Base-by-base conservation (phyloP, 2,797 vertebrate genomes). In the Sciurus carolinensis region DNA sequence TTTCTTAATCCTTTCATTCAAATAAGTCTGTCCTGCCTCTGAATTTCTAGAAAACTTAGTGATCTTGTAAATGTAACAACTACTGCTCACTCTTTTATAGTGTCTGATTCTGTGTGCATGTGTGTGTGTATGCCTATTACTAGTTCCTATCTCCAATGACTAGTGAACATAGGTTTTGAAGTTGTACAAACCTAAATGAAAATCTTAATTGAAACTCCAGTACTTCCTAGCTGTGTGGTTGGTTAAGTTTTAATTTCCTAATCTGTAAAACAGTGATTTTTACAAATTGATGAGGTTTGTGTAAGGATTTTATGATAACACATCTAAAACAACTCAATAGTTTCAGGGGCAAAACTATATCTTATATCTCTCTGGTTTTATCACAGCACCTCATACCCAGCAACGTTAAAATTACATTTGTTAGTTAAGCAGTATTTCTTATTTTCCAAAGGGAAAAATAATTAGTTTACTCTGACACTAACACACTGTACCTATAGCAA, bases 161-260 rank as follows among this genome's bases (percentile, higher is more conserved):
- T 39, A 97, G 54, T 93, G n/a, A 87, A 81, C 36, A 69, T 2
- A 44, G 42, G 39, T 59, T 97, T 77, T 85, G 6, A 91, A 90
- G 12, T 87, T 30, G 79, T 22, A 94, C 7, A 82, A 81, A 81
- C 50, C 44, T 87, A 95, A 94, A 95, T 75, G 36, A 33, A 94
- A 87, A 87, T 73, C 17, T 79, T 92, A 92, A 96, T 75, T 11
- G 91, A 97, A 80, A 96, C 8, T 52, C 39, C 0, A 92, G 30
- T 50, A 59, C 47, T 91, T 95, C 76, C 47, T 47, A 94, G 64
- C 64, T 86, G 18, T 71, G 33, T 59, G 26, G 59, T 8, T 86
- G 42, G 50, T 30, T 82, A 77, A 33, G 7, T 88, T 95, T 94
- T 44, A 75, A 11, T 59, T 94, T 90, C 44, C 71, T 85, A 83